Evolutionary conservation across 2,888 invertebrate species (phyloP).

Genomic region (Diloba caeruleocephala): DNA sequence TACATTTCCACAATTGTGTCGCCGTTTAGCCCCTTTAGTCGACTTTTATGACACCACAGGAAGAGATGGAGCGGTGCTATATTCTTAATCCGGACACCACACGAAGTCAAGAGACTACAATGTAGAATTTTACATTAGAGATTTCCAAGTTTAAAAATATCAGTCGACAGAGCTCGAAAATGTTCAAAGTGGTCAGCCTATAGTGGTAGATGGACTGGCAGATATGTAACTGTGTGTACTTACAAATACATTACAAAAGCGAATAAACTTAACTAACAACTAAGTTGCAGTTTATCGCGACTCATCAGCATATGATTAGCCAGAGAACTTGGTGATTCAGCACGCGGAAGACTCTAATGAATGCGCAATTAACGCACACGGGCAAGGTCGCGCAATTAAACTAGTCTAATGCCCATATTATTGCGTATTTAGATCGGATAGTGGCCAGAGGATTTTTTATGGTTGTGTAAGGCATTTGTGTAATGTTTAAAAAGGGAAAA

Average conservation of each 20-base stretch:
- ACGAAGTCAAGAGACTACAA: no score
- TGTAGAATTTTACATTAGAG: no score
- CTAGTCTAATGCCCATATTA: conserved; percentile 43
- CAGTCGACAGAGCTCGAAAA: no score
- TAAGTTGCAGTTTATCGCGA: conserved; percentile 4
- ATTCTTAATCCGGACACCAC: no score
- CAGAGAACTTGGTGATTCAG: conserved; percentile 9
- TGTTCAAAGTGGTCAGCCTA: no score
- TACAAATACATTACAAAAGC: background rate
- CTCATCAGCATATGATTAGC: conserved; percentile 37
- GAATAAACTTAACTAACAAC: conserved; percentile 1
- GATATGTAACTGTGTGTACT: no score
- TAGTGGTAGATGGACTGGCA: no score
- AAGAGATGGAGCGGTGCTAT: no score
- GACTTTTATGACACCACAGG: no score
- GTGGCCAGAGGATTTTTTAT: conserved; percentile 31
- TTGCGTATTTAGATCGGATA: conserved; percentile 31
- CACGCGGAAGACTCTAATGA: conserved; percentile 47
- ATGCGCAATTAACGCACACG: conserved; percentile 51
- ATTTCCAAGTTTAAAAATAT: no score
- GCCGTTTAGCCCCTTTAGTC: no score
- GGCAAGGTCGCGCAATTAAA: conserved; percentile 44
- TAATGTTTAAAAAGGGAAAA: background rate
- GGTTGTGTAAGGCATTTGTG: conserved; percentile 22
- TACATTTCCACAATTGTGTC: no score